Base-by-base conservation (phyloP, 2,797 vertebrate genomes). In the Micropoecilia bifurca region DNA sequence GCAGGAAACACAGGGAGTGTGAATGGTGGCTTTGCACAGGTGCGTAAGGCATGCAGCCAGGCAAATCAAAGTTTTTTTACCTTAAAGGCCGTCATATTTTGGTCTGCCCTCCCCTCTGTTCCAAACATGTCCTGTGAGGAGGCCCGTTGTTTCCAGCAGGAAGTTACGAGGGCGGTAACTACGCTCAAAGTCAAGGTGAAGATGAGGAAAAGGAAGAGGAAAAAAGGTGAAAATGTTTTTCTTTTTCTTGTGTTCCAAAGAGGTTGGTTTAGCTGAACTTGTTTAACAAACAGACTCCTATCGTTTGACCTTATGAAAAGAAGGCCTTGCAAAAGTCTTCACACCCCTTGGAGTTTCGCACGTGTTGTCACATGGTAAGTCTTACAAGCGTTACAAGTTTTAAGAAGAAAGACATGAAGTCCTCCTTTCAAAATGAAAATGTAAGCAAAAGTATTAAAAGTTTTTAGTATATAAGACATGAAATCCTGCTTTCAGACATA, bases 11-110 rank as follows among this genome's bases (percentile, higher is more conserved):
- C 82, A 88, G 82, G 88, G 90, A 90, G 87, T 92, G 88, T 92
- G 76, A 14, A 87, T 48, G 55, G 84, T 90, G 84, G 88, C 89
- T 93, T 92, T 93, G 89, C 89, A 90, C 92, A 93, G 91, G 93
- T 94, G 93, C 87, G 89, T 88, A 80, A 87, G 75, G 73, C 39
- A 73, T 73, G 76, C 78, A 33, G 68, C 41, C 81, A 41, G 69
- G 59, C 73, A 63, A 80, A 77, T 79, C 83, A 77, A 90, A 76
- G 43, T 8, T 46, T 71, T 71, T 45, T 46, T 16, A 71, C 68
- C 43, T 28, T 45, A 45, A 71, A 45, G 41, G 41, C 25, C 6
- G 41, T 45, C 14, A 16, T n/a, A 71, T n/a, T 22, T 53, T n/a
- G 25, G 25, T 71, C 16, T 22, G n/a, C 25, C 25, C 41, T 14